A percentile compares a stretch with the other conserved stretches of the same genome.
These are phyloP conservation scores for Sebastolobus altivelis DNA, from an alignment of 2,797 vertebrate genomes.

Conservation along the genomic window DNA sequence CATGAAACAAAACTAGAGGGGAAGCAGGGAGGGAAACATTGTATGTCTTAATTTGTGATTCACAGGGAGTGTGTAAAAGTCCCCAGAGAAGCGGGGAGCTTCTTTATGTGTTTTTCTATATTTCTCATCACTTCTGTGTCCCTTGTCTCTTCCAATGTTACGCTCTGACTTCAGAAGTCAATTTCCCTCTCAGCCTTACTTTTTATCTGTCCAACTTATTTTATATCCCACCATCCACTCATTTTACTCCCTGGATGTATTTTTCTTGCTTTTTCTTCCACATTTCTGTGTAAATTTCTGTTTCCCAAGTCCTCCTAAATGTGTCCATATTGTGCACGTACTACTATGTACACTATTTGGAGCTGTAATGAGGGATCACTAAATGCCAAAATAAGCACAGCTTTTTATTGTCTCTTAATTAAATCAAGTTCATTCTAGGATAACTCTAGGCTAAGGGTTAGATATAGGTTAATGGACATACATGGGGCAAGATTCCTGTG, in stretches of 20 bases:
- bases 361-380: slow-evolving; percentile 16
- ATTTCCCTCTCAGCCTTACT: slow-evolving; percentile 71
- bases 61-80: slow-evolving; percentile 47
- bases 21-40: slow-evolving; percentile 32
- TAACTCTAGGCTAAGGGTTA: background rate
- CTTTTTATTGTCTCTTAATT: slow-evolving; percentile 9
- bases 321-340: slow-evolving; percentile 41
- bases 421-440: background rate
- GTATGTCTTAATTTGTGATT: slow-evolving; percentile 68
- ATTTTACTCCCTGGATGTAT: slow-evolving; percentile 43
- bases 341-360: background rate
- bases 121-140: slow-evolving; percentile 58
- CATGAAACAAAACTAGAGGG: slow-evolving; percentile 58
- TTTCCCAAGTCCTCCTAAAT: slow-evolving; percentile 49
- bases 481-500: background rate
- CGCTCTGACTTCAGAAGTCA: slow-evolving; percentile 67
- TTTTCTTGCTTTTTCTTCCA: slow-evolving; percentile 38
- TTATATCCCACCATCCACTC: slow-evolving; percentile 61
- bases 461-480: background rate
- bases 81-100: slow-evolving; percentile 35
- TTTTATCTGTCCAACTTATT: slow-evolving; percentile 72
- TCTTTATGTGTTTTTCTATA: slow-evolving; percentile 69
- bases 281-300: slow-evolving; percentile 49
- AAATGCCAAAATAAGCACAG: background rate
- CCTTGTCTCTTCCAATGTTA: slow-evolving; percentile 62